Base-by-base conservation (phyloP, 2,797 vertebrate genomes). In the Pogonophryne albipinna region DNA sequence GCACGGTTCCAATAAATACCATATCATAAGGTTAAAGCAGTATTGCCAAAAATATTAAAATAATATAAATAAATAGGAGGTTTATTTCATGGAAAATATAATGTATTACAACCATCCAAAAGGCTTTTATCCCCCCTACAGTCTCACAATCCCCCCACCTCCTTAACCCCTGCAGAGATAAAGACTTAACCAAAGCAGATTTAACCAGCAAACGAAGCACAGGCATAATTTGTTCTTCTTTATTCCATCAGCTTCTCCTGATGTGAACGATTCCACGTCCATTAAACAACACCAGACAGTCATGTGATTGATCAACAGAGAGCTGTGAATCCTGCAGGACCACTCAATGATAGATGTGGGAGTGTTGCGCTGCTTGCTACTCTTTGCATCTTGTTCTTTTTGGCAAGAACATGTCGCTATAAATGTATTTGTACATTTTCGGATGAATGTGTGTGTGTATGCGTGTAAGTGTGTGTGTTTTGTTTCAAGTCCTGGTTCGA, bases 401-500 rank as follows among this genome's bases (percentile, higher is more conserved):
- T 73, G 23, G 50, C 46, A 13, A 20, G 16, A 70, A 57, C 3
- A 13, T 38, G 42, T 50, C 41, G 42, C 53, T 41, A 41, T 71
- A 49, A 83, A 78, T 57, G 65, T 51, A 74, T 74, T 34, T 44
- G 50, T 51, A 67, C 14, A 13, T 70, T 87, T 78, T 53, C 55
- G 57, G 51, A 27, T 42, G 38, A 51, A 52, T 72, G 62, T 53
- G 56, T 50, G 61, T 60, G 47, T 6, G 59, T 49, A 44, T 16
- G 42, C 17, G 41, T 38, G 44, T 45, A 38, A 52, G 47, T 44
- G 53, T 15, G 45, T 46, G 71, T 50, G 64, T 62, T 17, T 76
- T 16, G 20, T 66, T 78, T 71, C 47, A 50, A 74, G 55, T 63
- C 31, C 89, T 93, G 90, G 87, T 87, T 91, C 62, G 67, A 80